Percentiles rank a stretch among this genome's conserved stretches.
Conservation (phyloP, 2,797 vertebrate genomes). For the Tadarida brasiliensis region DNA sequence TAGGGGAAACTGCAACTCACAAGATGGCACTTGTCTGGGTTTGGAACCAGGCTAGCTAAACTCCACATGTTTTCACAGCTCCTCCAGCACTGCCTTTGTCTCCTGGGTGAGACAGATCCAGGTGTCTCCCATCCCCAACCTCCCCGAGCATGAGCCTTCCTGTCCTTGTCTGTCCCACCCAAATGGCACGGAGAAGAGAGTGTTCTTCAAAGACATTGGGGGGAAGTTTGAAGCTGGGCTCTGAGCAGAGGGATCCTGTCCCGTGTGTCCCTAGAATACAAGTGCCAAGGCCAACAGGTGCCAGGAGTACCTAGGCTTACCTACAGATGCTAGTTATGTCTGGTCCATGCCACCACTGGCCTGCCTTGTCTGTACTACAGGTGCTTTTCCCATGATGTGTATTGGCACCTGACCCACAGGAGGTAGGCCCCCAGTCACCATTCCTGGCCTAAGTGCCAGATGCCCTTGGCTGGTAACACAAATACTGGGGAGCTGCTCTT, state of each 20-base stretch:
- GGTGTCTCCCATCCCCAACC: background rate
- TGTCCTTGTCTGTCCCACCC: background rate
- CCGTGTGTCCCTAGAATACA: background rate
- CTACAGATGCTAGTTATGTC: constrained; percentile 7
- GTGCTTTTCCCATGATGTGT: constrained; percentile 39
- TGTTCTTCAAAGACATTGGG: background rate
- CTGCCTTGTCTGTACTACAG: background rate
- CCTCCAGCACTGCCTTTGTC: background rate
- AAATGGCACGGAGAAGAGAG: background rate
- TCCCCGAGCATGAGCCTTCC: background rate
- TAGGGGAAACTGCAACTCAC: background rate
- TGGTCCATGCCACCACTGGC: background rate
- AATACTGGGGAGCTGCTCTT: background rate
- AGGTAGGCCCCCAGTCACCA: background rate
- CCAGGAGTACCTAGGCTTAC: background rate
- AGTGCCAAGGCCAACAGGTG: background rate
- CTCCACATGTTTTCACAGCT: background rate
- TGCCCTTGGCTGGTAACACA: background rate
- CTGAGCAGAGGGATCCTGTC: background rate
- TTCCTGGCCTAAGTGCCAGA: background rate
- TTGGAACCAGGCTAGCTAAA: background rate
- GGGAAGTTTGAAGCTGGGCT: background rate
- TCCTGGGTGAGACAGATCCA: background rate
- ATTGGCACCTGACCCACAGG: background rate
- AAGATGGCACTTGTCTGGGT: background rate